Evolutionary conservation across 2,797 vertebrate genomes (phyloP).

Genomic region (Melanogrammus aeglefinus): DNA sequence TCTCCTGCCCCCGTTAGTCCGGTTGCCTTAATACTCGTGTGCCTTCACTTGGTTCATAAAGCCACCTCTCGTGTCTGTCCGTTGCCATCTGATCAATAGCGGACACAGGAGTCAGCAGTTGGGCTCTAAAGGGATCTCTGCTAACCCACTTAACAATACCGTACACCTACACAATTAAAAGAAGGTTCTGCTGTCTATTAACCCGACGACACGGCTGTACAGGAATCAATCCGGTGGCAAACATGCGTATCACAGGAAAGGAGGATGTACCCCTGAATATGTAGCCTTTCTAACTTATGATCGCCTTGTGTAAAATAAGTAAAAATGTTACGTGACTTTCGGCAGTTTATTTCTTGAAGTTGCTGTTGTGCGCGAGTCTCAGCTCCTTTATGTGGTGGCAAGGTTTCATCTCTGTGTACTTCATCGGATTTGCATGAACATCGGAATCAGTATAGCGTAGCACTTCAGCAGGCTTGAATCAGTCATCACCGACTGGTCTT

Average conservation of each 20-base stretch:
- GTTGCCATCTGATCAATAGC: slow-evolving; percentile 51
- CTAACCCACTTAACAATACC: slow-evolving; percentile 57
- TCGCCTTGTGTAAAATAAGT: too few species aligned
- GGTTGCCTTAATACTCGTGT: slow-evolving; percentile 17
- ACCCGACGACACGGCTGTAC: slow-evolving; percentile 15
- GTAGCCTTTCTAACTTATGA: too few species aligned
- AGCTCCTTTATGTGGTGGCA: too few species aligned
- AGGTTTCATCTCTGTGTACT: too few species aligned
- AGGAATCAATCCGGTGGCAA: too few species aligned
- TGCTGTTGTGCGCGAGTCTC: too few species aligned
- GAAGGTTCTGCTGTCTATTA: slow-evolving; percentile 37
- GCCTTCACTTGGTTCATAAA: slow-evolving; percentile 38
- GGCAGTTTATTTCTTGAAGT: too few species aligned
- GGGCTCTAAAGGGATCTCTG: slow-evolving; percentile 49
- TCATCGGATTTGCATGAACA: too few species aligned
- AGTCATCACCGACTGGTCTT: slow-evolving; percentile 27
- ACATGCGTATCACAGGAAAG: too few species aligned
- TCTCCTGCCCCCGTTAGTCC: not conserved
- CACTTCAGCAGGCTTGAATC: not conserved
- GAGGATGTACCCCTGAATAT: too few species aligned
- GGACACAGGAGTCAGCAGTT: slow-evolving; percentile 43
- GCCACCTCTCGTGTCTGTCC: slow-evolving; percentile 48
- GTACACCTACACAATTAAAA: slow-evolving; percentile 50
- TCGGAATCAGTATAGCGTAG: too few species aligned
- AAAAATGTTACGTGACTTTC: too few species aligned